Percentiles rank a stretch among this genome's conserved stretches.
These are phyloP conservation scores for Iphiclides podalirius DNA, from an alignment of 2,888 invertebrate species.

Conservation along the genomic window DNA sequence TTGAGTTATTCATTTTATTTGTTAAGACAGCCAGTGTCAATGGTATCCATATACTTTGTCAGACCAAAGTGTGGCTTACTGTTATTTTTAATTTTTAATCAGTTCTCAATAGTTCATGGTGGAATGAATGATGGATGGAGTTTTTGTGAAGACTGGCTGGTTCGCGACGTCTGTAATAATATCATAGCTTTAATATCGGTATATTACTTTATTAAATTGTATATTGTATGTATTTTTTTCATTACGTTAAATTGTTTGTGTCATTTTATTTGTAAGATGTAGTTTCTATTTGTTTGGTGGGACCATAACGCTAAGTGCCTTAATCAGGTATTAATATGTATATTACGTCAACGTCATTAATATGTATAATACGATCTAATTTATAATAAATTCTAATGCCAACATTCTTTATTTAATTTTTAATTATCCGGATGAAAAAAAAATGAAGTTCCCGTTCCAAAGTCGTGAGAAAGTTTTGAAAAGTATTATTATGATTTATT, in stretches of 20 bases:
- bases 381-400: conserved; percentile 42
- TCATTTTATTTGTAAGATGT: conserved; percentile 23
- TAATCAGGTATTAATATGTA: conserved; percentile 47
- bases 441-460: too few relatives aligned
- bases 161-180: neutral
- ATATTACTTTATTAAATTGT: conserved; percentile 14
- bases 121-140: too few relatives aligned
- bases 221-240: conserved; percentile 9
- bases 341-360: conserved; percentile 37
- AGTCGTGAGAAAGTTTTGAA: too few relatives aligned
- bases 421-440: too few relatives aligned
- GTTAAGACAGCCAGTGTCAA: conserved; percentile 17
- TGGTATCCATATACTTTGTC: conserved; percentile 51
- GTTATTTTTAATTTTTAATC: conserved; percentile 13
- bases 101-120: conserved; percentile 6
- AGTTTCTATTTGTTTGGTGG: conserved; percentile 47
- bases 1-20: conserved; percentile 16
- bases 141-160: neutral
- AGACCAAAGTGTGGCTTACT: conserved; percentile 49
- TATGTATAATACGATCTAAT: conserved; percentile 59
- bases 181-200: conserved; percentile 21
- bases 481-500: too few relatives aligned
- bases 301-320: conserved; percentile 77
- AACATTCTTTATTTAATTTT: conserved; percentile 8
- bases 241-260: conserved; percentile 9